Base-by-base conservation (phyloP, 2,797 vertebrate species). In the Acanthurus lineatus region DNA sequence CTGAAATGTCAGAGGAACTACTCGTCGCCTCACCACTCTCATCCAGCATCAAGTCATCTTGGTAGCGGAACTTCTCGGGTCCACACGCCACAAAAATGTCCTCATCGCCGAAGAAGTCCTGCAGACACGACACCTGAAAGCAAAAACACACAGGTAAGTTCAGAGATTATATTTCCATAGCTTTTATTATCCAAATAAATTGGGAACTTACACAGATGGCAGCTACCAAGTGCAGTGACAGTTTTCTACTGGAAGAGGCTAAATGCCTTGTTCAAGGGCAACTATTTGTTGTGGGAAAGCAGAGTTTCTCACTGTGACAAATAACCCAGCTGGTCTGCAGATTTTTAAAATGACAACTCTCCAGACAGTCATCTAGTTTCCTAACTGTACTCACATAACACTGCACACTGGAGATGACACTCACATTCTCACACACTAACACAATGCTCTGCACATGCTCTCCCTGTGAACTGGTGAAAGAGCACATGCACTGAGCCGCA, bases 81-180 rank as follows among this genome's bases (percentile, higher is more conserved):
- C 98, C 98, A 42, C 98, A 99, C 0, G 98, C 98, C 48, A 99
- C 97, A 89, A 98, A 99, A 73, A 98, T 95, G 25, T 99, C 97
- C 44, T 99, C 98, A 1, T 98, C 97, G 1, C 98, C 97, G 65
- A 99, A 99, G 93, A 99, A 99, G 89, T 99, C 98, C 82, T 98
- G 98, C 86, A 99, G 95, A 89, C 97, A 97, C 0, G 96, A 95
- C 74, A 99, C 96, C 98, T 98, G 77, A 15, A 48, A n/a, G 69
- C 9, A 75, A 73, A 83, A 48, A 81, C n/a, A 76, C 0, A 4
- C 11, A 62, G 22, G 60, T 47, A 17, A 81, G n/a, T 28, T 66
- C 1, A 25, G 9, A 59, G 14, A 45, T 49, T 38, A 20, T 61
- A 44, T 49, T 53, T 51, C n/a, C 10, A 1, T 4, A 53, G 53